Evolutionary conservation across 2,113 vertebrate species (phyloP), one percentile per base, ranked within the genome.

Genomic region (Pangasianodon gigas): DNA sequence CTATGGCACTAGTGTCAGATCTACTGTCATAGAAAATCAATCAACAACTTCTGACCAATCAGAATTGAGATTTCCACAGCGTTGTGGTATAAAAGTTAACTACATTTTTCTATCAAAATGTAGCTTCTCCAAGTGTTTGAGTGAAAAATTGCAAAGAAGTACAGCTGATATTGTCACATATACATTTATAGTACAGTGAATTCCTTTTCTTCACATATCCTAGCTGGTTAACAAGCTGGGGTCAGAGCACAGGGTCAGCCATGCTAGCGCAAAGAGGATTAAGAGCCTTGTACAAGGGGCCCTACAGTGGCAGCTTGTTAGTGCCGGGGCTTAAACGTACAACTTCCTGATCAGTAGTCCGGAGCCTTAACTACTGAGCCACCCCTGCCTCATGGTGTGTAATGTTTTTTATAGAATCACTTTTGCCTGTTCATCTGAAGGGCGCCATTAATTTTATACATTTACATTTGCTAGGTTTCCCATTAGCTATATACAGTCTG

Each of bases 231-330:
- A 58, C 32, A 84, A 60, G n/a, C n/a, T 41, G 54, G 32, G 81
- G n/a, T 84, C 52, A 44, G 54, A 58, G n/a, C 81, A 0, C n/a
- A 6, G 54, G 81, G n/a, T 84, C 81, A 58, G 81, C 81, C n/a
- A 21, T 58, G 52, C 54, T 84, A 84, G 81, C 4, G 4, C 32
- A 84, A 84, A 83, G 81, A 60, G 80, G 80, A 83, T 83, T 56
- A 83, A 81, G 29, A 83, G 52, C 81, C 81, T 58, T 84, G 81
- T 9, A 60, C 54, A 60, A 11, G 54, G 54, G 81, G 81, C 81
- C 54, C n/a, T 60, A 84, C 4, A 52, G 19, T 37, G 54, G 81
- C 81, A 58, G 81, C 81, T 41, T 58, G 81, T 84, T 60, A 84
- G 54, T 60, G 54, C 54, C 2, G 19, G 54, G 81, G 81, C 32